Conservation (phyloP, 2,888 invertebrate genomes). For the Coleophora flavipennella region DNA sequence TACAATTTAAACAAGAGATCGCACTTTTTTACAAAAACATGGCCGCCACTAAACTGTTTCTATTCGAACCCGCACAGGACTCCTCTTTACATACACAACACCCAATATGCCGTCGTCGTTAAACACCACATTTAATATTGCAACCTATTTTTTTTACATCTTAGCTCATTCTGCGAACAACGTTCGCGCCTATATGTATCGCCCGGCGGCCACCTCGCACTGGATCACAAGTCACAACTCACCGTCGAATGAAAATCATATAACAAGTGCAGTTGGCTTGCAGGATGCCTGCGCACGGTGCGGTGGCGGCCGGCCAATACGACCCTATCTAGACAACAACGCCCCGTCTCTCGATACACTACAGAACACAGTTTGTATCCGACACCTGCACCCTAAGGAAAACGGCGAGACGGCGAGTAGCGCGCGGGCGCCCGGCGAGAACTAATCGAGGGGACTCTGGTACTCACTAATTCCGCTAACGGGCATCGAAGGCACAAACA, state of each 20-base stretch:
- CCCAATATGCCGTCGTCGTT: constrained; percentile 54
- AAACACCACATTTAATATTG: constrained; percentile 61
- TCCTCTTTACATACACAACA: constrained; percentile 60
- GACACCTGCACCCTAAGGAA: constrained; percentile 50
- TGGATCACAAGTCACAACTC: constrained; percentile 7
- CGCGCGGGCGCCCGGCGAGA: constrained; percentile 7
- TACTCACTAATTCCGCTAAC: constrained; percentile 11
- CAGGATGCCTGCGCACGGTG: constrained; percentile 6
- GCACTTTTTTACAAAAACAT: constrained; percentile 9
- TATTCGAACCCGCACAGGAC: constrained; percentile 14
- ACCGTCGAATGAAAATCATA: background rate
- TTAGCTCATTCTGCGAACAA: constrained; percentile 46
- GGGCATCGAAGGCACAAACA: constrained; percentile 21
- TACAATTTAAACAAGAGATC: constrained; percentile 7
- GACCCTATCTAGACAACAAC: constrained; percentile 57
- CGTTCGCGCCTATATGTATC: constrained; percentile 34
- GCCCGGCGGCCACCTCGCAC: constrained; percentile 21
- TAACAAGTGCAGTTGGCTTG: no score
- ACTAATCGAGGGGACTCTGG: no score
- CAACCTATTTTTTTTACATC: constrained; percentile 59
- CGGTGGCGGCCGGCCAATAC: constrained; percentile 26
- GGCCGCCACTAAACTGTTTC: no score
- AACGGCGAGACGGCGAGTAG: constrained; percentile 46
- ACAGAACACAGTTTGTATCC: constrained; percentile 70
- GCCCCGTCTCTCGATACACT: constrained; percentile 64